phyloP scores from a whole-genome alignment of 2,113 vertebrate genomes.

The Dicrurus megarhynchus region DNA sequence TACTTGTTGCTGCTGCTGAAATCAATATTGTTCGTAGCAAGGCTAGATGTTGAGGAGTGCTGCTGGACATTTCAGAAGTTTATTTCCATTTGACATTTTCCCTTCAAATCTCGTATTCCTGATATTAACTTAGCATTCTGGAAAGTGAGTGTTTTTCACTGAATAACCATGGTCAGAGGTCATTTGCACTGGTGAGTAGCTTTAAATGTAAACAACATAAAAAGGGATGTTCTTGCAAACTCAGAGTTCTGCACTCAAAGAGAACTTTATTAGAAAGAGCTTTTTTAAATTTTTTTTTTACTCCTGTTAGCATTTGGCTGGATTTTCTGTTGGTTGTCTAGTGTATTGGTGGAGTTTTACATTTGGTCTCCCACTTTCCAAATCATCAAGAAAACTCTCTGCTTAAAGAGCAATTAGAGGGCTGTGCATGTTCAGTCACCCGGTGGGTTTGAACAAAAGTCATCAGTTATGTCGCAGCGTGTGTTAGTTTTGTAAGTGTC shows the following conservation, averaged over 20 bases:
- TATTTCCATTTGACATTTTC: not conserved
- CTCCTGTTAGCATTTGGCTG: not conserved
- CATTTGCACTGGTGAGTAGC: not conserved
- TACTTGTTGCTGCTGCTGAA: not conserved
- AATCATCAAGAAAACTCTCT: not conserved
- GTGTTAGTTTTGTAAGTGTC: conserved; percentile 32
- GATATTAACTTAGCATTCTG: not conserved
- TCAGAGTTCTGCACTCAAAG: not conserved
- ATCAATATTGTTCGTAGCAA: not conserved
- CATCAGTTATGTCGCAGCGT: not conserved
- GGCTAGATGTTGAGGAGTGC: not conserved
- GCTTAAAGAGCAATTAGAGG: not conserved
- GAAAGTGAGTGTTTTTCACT: not conserved
- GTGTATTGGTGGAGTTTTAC: not conserved
- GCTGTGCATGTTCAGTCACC: not conserved
- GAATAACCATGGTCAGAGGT: conserved; percentile 3
- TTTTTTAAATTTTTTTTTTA: not conserved
- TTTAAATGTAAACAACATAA: not conserved
- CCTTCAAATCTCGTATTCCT: not conserved
- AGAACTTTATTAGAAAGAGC: not conserved
- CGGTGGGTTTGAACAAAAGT: not conserved
- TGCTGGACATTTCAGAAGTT: not conserved
- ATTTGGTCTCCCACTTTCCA: not conserved
- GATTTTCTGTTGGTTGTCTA: not conserved
- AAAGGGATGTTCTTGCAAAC: not conserved